A percentile compares a stretch with the other conserved stretches of the same genome.
Evolutionary conservation across 2,113 vertebrate species (phyloP).

Genomic region (Antechinus stuartii): DNA sequence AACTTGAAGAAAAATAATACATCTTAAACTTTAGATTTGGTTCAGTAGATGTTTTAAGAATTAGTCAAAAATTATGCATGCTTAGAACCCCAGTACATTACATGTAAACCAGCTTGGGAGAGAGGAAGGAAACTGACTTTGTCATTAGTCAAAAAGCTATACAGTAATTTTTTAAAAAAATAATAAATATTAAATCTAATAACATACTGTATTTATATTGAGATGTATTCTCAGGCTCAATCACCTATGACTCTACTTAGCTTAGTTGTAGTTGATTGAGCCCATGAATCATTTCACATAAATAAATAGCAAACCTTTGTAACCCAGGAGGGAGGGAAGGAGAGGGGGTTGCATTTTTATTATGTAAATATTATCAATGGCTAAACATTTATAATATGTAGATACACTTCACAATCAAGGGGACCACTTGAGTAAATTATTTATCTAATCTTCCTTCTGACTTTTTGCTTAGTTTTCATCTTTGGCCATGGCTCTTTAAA

Average conservation of each 20-base stretch:
- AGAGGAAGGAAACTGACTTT: not conserved
- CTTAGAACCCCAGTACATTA: not conserved
- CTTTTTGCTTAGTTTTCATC: not conserved
- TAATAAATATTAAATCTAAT: not conserved
- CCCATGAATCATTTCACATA: too few species aligned
- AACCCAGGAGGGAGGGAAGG: too few species aligned
- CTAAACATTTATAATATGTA: not conserved
- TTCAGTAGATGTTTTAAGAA: not conserved
- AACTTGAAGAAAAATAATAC: not conserved
- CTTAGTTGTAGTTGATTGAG: too few species aligned
- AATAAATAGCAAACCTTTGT: too few species aligned
- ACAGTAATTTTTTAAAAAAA: not conserved
- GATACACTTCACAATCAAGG: not conserved
- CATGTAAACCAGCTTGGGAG: not conserved
- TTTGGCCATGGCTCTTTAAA: not conserved
- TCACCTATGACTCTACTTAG: too few species aligned
- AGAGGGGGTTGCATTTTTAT: not conserved
- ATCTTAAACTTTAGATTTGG: not conserved
- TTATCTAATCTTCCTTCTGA: not conserved
- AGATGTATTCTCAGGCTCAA: not conserved
- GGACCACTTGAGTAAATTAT: not conserved
- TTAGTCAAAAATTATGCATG: not conserved
- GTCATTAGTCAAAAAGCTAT: not conserved
- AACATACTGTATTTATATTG: not conserved
- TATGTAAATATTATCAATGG: not conserved